Percentiles rank a stretch among this genome's conserved stretches.
Conservation (phyloP, 2,888 invertebrate genomes). For the Eupithecia subfuscata region DNA sequence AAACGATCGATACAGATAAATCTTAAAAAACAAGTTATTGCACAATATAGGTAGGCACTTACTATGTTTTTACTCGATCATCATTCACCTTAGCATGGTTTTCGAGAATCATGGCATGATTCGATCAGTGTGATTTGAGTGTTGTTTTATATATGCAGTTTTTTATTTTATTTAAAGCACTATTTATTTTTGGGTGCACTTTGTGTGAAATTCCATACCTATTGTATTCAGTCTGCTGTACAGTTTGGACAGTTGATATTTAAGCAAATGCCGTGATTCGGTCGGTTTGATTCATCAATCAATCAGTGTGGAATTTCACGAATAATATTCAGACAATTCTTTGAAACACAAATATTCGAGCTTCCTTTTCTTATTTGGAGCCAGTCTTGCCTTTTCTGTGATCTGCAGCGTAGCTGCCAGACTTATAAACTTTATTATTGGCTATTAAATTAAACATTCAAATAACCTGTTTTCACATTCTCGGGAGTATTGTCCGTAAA, state of each 20-base stretch:
- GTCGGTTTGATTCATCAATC: slow-evolving; percentile 31
- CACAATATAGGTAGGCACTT: background rate
- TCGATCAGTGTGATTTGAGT: slow-evolving; percentile 47
- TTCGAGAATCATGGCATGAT: slow-evolving; percentile 64
- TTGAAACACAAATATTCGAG: slow-evolving; percentile 20
- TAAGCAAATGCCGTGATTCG: background rate
- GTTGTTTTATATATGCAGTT: slow-evolving; percentile 27
- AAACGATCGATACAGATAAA: slow-evolving; percentile 15
- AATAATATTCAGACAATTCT: slow-evolving; percentile 50
- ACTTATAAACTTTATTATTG: slow-evolving; percentile 25
- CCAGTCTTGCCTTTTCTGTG: slow-evolving; percentile 29
- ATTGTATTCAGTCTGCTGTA: slow-evolving; percentile 5
- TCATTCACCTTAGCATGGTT: slow-evolving; percentile 44
- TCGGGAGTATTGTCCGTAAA: slow-evolving; percentile 8
- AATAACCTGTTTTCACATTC: slow-evolving; percentile 24
- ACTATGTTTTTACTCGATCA: slow-evolving; percentile 22
- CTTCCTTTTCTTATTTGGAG: slow-evolving; percentile 28
- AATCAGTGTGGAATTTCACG: slow-evolving; percentile 48
- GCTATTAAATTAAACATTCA: slow-evolving; percentile 20
- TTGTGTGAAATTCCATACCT: slow-evolving; percentile 26
- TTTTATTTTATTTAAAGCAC: slow-evolving; percentile 52
- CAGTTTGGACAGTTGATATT: background rate
- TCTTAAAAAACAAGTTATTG: slow-evolving; percentile 11
- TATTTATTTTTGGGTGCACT: slow-evolving; percentile 40
- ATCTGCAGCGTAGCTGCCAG: slow-evolving; percentile 25